Base-by-base conservation (phyloP, 2,888 invertebrate species). In the Caprella mutica region DNA sequence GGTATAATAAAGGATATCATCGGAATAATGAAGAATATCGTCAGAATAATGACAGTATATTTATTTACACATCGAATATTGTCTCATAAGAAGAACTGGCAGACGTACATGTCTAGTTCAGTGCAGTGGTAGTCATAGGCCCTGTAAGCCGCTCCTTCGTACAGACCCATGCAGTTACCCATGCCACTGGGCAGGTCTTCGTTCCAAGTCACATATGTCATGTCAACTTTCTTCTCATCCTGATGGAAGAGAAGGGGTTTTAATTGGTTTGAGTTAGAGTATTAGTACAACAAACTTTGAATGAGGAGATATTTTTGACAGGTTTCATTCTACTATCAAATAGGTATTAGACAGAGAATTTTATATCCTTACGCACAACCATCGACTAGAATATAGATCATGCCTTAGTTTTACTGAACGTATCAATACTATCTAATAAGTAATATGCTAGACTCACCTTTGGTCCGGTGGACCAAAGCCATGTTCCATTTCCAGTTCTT, bases 81-180 rank as follows among this genome's bases (percentile, higher is more conserved):
- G n/a, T n/a, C n/a, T 52, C 55, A 62, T 53, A 62, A 62, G 44
- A 43, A 51, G 53, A 58, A 62, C 51, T 62, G 62, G 46, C 62
- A 62, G 12, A 62, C 59, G 52, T 55, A 59, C 39, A 27, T 54
- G 40, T 62, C 62, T 26, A n/a, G 40, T 42, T 62, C 62, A 30
- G 56, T 50, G 51, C 62, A 62, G 51, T 56, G 42, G 27, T 62
- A 62, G 54, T 62, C 58, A 51, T 62, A 63, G 35, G 63, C 63
- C 12, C 59, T 35, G 56, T 56, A 59, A 21, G 50, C 52, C 17
- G 56, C 50, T 40, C 59, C 55, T 38, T 50, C 59, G 46, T 56
- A 62, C 27, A 62, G 59, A 23, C 62, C 62, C 58, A 62, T 59
- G 56, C 62, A 62, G 21, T 56, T 51, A 6, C 62, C 62, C 14